A percentile compares a stretch with the other conserved stretches of the same genome.
Conservation (phyloP, 1,140 invertebrate genomes). For the Drosophila nigromelanica region DNA sequence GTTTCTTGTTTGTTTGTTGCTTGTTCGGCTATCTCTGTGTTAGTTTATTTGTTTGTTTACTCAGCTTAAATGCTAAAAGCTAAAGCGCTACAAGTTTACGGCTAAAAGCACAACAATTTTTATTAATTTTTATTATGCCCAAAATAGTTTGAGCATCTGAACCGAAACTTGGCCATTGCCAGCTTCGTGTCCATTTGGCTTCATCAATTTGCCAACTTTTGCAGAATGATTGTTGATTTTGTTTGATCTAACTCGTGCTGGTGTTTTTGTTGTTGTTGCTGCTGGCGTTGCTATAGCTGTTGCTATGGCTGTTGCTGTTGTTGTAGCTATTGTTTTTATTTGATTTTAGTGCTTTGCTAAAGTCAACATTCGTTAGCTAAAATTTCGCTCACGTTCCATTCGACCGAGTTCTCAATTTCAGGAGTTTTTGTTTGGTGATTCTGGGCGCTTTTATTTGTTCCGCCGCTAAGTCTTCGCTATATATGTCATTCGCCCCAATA, state of each 20-base stretch:
- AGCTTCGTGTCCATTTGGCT: conserved; percentile 42
- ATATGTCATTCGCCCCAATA: conserved; percentile 3
- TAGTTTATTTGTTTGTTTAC: conserved; percentile 66
- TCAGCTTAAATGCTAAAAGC: conserved; percentile 63
- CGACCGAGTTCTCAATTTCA: conserved; percentile 70
- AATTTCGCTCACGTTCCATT: conserved; percentile 77
- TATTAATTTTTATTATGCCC: conserved; percentile 63
- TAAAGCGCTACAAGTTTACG: conserved; percentile 48
- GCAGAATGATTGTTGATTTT: conserved; percentile 70
- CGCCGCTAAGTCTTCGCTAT: conserved; percentile 43
- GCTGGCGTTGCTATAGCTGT: conserved; percentile 24
- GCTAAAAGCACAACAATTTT: conserved; percentile 29
- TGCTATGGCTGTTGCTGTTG: conserved; percentile 18
- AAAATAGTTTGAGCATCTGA: conserved; percentile 52
- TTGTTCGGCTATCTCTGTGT: conserved; percentile 20
- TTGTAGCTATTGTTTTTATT: conserved; percentile 61
- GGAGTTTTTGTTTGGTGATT: conserved; percentile 52
- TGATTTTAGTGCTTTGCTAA: conserved; percentile 78
- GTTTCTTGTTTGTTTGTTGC: conserved; percentile 34
- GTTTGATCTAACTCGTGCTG: conserved; percentile 59
- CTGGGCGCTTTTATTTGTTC: conserved; percentile 56
- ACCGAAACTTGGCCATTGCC: conserved; percentile 6
- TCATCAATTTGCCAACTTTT: conserved; percentile 64
- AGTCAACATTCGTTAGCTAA: conserved; percentile 79
- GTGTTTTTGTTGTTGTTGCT: conserved; percentile 24